Conservation (phyloP, 2,113 vertebrate genomes). For the Porphyrio hochstetteri region DNA sequence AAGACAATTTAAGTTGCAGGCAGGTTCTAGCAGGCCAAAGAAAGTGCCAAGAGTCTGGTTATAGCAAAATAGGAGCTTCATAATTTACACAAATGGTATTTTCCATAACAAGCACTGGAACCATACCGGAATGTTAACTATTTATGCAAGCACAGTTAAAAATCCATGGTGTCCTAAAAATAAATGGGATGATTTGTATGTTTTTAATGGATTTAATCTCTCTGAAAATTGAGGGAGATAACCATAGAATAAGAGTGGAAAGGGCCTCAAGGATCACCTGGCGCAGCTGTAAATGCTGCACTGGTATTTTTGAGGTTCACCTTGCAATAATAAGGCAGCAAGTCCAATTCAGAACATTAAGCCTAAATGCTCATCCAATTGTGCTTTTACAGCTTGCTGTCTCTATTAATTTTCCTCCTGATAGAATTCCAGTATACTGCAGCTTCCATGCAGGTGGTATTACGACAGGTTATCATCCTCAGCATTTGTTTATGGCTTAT, state of each 20-base stretch:
- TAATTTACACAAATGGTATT: slow-evolving; percentile 42
- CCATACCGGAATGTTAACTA: not conserved
- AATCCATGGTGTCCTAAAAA: not conserved
- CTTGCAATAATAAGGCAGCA: not conserved
- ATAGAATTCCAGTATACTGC: not conserved
- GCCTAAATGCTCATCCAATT: not conserved
- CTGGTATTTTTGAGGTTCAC: not conserved
- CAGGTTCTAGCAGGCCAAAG: slow-evolving; percentile 54
- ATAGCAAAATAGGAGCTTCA: slow-evolving; percentile 4
- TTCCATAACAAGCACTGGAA: slow-evolving; percentile 42
- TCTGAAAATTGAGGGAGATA: not conserved
- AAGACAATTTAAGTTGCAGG: slow-evolving; percentile 31
- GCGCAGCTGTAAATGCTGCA: not conserved
- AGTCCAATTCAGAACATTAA: not conserved
- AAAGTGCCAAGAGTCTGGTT: slow-evolving; percentile 26
- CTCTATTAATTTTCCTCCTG: not conserved
- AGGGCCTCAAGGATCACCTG: not conserved
- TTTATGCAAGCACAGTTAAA: not conserved
- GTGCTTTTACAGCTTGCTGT: not conserved
- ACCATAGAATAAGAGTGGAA: not conserved
- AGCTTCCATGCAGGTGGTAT: not conserved
- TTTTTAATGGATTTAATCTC: not conserved
- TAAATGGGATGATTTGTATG: not conserved
- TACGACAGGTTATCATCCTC: not conserved
- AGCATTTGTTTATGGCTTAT: not conserved